Conservation (phyloP, 2,113 vertebrate species). For the Protomyctophum bolini region DNA sequence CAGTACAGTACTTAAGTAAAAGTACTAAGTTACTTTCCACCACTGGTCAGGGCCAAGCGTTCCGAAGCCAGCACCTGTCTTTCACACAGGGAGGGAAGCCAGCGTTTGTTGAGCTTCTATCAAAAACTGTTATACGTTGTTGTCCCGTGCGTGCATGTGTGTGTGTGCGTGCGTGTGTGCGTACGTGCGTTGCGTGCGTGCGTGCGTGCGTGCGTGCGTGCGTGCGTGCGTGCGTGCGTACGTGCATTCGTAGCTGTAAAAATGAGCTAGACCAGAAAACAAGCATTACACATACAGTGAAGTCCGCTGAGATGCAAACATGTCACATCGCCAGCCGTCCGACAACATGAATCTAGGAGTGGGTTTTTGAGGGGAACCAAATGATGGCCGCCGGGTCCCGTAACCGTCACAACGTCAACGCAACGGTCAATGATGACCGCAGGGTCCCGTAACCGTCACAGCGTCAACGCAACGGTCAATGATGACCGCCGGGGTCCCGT, state of each 20-base stretch:
- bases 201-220: slow-evolving; percentile 28
- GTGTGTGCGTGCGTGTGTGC: slow-evolving; percentile 19
- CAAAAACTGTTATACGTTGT: slow-evolving; percentile 41
- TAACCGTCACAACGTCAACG: too few relatives aligned
- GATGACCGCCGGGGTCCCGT: too few relatives aligned
- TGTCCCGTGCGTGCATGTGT: not conserved
- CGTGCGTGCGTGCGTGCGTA: slow-evolving; percentile 4
- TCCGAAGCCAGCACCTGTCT: too few relatives aligned
- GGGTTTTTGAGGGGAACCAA: slow-evolving; percentile 4
- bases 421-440: too few relatives aligned
- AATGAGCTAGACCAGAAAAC: slow-evolving; percentile 47
- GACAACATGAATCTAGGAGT: not conserved
- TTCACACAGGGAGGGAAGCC: too few relatives aligned
- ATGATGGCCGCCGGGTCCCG: too few relatives aligned
- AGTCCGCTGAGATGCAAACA: slow-evolving; percentile 33
- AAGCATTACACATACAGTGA: slow-evolving; percentile 39
- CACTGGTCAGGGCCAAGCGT: too few relatives aligned
- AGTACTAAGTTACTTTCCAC: too few relatives aligned
- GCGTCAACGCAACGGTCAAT: too few relatives aligned
- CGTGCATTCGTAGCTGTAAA: not conserved
- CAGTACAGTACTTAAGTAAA: too few relatives aligned
- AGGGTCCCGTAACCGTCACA: too few relatives aligned
- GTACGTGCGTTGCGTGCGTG: slow-evolving; percentile 7
- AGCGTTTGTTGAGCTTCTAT: slow-evolving; percentile 31
- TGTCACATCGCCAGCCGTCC: not conserved